A percentile compares a stretch with the other conserved stretches of the same genome.
These are phyloP conservation scores for Isaurus tuberculatus DNA, from an alignment of 92 coral and sea anemone genomes.

Conservation along the genomic window DNA sequence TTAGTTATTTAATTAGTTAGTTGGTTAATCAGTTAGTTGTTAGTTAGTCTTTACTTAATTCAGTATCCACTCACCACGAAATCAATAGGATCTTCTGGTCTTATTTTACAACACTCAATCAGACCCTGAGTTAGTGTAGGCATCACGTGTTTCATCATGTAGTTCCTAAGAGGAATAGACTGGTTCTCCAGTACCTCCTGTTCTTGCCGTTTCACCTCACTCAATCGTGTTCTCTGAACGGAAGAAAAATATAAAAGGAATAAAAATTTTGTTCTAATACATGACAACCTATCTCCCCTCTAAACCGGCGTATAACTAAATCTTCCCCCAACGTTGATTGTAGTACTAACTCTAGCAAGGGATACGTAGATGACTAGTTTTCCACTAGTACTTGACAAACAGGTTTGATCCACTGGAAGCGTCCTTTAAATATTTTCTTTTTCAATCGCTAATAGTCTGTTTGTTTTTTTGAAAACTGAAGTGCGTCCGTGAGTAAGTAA, in stretches of 20 bases:
- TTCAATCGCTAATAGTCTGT: not conserved
- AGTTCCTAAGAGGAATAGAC: slow-evolving; percentile 96
- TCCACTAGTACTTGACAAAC: not conserved
- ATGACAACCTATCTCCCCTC: too few relatives aligned
- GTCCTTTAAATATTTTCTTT: too few relatives aligned
- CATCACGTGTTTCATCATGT: slow-evolving; percentile 99
- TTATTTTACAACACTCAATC: slow-evolving; percentile 90
- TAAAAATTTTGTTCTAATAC: not conserved
- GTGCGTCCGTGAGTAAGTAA: too few relatives aligned
- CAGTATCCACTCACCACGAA: slow-evolving; percentile 80
- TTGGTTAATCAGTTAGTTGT: not conserved
- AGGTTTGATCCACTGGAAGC: not conserved
- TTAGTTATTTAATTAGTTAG: not conserved
- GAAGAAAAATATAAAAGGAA: not conserved
- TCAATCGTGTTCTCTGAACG: slow-evolving; percentile 77
- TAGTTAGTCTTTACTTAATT: not conserved
- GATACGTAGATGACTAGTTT: not conserved
- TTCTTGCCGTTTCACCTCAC: slow-evolving; percentile 94
- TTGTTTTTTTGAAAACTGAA: too few relatives aligned
- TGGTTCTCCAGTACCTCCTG: slow-evolving; percentile 94
- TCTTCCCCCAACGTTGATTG: too few relatives aligned
- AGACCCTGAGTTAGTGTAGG: slow-evolving; percentile 96
- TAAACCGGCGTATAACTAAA: too few relatives aligned
- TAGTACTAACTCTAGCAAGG: too few relatives aligned
- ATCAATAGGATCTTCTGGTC: slow-evolving; percentile 97